Evolutionary conservation across 2,888 invertebrate species (phyloP).

Genomic region (Poecilus cupreus): DNA sequence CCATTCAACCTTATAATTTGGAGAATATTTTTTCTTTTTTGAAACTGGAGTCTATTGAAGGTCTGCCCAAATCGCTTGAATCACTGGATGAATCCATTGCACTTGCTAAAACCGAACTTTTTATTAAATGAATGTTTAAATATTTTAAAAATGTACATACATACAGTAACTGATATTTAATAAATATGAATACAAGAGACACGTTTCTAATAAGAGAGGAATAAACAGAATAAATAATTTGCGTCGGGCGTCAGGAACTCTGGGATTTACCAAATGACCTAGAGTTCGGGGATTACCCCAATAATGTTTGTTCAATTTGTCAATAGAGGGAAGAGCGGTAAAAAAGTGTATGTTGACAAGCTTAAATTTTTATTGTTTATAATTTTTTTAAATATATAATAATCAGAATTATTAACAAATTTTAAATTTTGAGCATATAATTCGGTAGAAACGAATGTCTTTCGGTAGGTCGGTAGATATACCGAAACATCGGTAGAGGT

Average conservation of each 20-base stretch:
- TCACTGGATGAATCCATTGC: background rate
- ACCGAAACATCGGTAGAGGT: too few relatives aligned
- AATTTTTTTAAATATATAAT: background rate
- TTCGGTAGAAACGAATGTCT: background rate
- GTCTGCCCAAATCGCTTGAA: background rate
- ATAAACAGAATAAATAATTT: background rate
- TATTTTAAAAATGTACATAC: background rate
- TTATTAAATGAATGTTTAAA: background rate
- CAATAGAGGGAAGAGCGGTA: background rate
- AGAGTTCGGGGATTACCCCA: background rate
- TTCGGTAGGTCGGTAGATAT: background rate
- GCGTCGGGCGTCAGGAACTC: background rate
- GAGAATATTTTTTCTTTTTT: background rate
- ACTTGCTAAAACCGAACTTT: background rate
- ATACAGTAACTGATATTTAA: background rate
- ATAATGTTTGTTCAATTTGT: background rate
- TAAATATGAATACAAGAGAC: background rate
- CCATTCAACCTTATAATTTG: background rate
- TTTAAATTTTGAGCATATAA: too few relatives aligned
- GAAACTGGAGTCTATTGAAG: background rate
- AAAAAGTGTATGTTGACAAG: background rate
- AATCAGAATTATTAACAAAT: background rate
- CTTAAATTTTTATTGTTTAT: background rate
- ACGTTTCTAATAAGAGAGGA: background rate
- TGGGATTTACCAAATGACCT: background rate